Evolutionary conservation across 2,797 vertebrate species (phyloP), one percentile per base, ranked within the genome.

Genomic region (Melanotaenia nigrans): DNA sequence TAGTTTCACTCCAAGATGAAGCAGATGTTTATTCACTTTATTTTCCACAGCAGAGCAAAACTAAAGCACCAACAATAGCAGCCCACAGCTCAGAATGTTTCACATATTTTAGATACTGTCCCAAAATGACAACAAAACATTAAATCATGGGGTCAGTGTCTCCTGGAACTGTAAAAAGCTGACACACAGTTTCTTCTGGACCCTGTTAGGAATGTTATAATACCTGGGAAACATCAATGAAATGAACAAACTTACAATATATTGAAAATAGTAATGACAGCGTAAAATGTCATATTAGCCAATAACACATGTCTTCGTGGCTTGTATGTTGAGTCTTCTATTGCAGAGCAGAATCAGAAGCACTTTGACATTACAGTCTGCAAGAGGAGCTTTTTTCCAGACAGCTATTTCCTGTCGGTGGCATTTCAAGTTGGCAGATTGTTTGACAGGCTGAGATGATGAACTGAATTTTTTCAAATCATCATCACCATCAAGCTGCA

Each of bases 371-470:
- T 90, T 83, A 89, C 85, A 57, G 78, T 47, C 67, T 86, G 75
- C 33, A 78, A 65, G 40, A 87, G 78, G 13, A 87, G 68, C 5
- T 20, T 66, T 65, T 76, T 70, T 77, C 58, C 28, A 57, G 63
- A 83, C 59, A 90, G 75, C 73, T 63, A 71, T 75, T 82, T 87
- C 74, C 79, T 89, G 76, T 87, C 72, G 58, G 54, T 82, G 49
- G 63, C 65, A 28, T 87, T 88, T 45, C 70, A 85, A 32, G 68
- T 35, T 57, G 86, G 84, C 60, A 86, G 75, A 45, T 80, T 64
- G 68, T 59, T 83, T 0, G 61, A 71, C 51, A 70, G 57, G 61
- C 85, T 65, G 36, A 79, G 85, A 38, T 86, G 69, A 80, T 80
- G 60, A 54, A 81, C 71, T 78, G 25, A 18, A 6, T 28, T 82